These are phyloP conservation scores for Phengaris alcon DNA, from an alignment of 2,888 invertebrate species.

Conservation along the genomic window DNA sequence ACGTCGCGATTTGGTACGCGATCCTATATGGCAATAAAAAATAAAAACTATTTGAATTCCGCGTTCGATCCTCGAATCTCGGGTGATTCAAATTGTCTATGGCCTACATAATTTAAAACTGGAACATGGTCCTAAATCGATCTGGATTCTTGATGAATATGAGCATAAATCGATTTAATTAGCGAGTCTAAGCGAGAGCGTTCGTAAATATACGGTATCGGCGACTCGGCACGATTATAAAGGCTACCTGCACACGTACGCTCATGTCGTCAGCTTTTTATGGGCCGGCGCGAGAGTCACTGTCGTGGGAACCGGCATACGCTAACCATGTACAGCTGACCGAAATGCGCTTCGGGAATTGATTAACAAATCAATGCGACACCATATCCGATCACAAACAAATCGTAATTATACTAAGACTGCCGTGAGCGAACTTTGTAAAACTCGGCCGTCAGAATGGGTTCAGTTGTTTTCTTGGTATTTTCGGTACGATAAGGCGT, in stretches of 20 bases:
- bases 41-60: constrained; percentile 13
- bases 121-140: constrained; percentile 17
- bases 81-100: constrained; percentile 21
- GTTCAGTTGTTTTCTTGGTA: neutral
- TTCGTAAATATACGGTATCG: constrained; percentile 58
- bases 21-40: constrained; percentile 23
- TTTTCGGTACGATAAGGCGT: neutral
- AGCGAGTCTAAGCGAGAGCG: constrained; percentile 47
- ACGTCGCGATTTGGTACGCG: constrained; percentile 27
- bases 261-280: constrained; percentile 72
- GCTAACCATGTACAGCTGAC: constrained; percentile 76
- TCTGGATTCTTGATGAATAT: constrained; percentile 2
- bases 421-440: constrained; percentile 13
- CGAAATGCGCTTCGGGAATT: constrained; percentile 78
- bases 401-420: constrained; percentile 55
- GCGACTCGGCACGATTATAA: constrained; percentile 58
- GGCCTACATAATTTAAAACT: constrained; percentile 22
- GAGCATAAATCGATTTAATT: constrained; percentile 37
- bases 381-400: constrained; percentile 62
- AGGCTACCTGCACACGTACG: constrained; percentile 74
- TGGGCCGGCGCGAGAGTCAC: constrained; percentile 70
- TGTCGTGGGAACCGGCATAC: constrained; percentile 77
- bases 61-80: constrained; percentile 11
- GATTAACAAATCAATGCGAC: constrained; percentile 75
- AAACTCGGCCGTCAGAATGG: constrained; percentile 43